These are phyloP conservation scores for Maniola hyperantus DNA, from an alignment of 2,888 invertebrate species.

Conservation along the genomic window DNA sequence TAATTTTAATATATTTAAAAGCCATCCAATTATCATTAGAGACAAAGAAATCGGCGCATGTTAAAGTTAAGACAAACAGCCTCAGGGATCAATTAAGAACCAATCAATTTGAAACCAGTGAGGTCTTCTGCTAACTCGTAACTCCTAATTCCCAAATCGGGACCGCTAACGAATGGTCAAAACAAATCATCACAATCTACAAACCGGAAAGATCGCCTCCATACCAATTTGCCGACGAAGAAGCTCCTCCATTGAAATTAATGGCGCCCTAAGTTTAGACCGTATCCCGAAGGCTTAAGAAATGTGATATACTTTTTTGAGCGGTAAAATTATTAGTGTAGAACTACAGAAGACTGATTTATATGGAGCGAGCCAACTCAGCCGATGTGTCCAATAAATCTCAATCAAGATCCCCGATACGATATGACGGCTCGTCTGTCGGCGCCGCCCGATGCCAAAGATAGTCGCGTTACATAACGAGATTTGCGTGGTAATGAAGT, in stretches of 20 bases:
- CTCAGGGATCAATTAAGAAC: not conserved
- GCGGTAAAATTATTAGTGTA: slow-evolving; percentile 44
- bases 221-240: slow-evolving; percentile 39
- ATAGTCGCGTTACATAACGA: slow-evolving; percentile 58
- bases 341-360: slow-evolving; percentile 55
- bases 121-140: slow-evolving; percentile 16
- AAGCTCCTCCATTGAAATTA: slow-evolving; percentile 16
- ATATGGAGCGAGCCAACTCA: slow-evolving; percentile 58
- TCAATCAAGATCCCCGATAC: slow-evolving; percentile 75
- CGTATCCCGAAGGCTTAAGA: slow-evolving; percentile 35
- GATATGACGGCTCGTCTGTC: slow-evolving; percentile 68
- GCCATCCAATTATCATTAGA: not conserved
- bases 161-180: slow-evolving; percentile 62
- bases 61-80: slow-evolving; percentile 5
- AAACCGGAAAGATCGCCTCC: slow-evolving; percentile 51
- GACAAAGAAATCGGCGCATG: slow-evolving; percentile 5
- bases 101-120: slow-evolving; percentile 9
- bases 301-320: slow-evolving; percentile 30
- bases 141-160: slow-evolving; percentile 28
- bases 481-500: slow-evolving; percentile 72
- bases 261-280: slow-evolving; percentile 27
- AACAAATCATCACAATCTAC: slow-evolving; percentile 58
- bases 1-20: slow-evolving; percentile 2
- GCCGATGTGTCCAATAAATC: slow-evolving; percentile 73
- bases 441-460: slow-evolving; percentile 57